Evolutionary conservation across 1,140 invertebrate species (phyloP).

Genomic region (Mercenaria mercenaria): DNA sequence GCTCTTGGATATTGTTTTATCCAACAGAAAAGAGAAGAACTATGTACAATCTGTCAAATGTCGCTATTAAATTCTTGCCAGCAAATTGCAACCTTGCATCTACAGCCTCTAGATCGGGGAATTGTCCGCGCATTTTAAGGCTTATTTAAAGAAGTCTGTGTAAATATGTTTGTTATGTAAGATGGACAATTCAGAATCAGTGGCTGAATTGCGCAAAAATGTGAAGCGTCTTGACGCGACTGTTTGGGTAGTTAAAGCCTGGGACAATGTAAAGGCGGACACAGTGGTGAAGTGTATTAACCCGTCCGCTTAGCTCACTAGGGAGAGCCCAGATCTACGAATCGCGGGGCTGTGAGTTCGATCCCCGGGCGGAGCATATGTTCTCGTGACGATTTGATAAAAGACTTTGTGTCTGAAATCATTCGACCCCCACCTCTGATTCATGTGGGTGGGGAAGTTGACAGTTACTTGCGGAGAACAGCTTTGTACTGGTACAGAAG

Average conservation of each 20-base stretch:
- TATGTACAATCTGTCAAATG: conserved; percentile 71
- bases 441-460: no score
- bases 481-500: no score
- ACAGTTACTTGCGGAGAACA: background rate
- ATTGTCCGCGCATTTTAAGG: conserved; percentile 15
- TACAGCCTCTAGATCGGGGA: conserved; percentile 52
- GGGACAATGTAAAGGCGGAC: background rate
- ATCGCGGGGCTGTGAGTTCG: no score
- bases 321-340: no score
- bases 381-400: no score
- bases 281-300: background rate
- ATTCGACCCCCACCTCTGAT: no score
- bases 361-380: no score
- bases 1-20: conserved; percentile 74
- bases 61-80: conserved; percentile 85
- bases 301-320: no score
- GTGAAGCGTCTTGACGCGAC: background rate
- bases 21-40: conserved; percentile 59
- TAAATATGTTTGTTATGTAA: background rate
- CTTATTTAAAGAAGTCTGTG: conserved; percentile 1
- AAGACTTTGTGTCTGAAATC: no score
- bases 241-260: conserved; percentile 2
- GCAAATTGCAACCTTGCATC: background rate
- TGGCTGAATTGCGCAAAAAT: background rate
- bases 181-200: background rate